Evolutionary conservation across 2,113 vertebrate species (phyloP).

Genomic region (Podocnemis expansa): DNA sequence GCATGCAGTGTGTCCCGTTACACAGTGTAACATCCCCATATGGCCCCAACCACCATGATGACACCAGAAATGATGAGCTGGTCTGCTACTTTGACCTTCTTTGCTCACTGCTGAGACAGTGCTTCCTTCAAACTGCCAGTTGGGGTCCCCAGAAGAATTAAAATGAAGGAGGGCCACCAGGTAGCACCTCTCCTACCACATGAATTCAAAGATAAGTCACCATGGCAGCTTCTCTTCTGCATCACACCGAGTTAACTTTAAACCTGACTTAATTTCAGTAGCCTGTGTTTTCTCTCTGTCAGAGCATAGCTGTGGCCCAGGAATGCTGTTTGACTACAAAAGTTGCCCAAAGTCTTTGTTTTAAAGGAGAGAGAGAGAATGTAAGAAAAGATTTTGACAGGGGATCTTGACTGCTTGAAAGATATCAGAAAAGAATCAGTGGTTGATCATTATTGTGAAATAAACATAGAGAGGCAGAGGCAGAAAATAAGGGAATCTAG

Average conservation of each 20-base stretch:
- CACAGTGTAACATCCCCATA: no score
- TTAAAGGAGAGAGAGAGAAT: background rate
- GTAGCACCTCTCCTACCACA: background rate
- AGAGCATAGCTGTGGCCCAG: background rate
- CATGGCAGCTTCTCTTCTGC: background rate
- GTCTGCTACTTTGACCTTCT: background rate
- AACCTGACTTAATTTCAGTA: background rate
- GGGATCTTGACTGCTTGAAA: background rate
- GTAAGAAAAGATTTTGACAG: background rate
- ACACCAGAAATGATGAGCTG: background rate
- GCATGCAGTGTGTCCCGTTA: no score
- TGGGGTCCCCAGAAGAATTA: background rate
- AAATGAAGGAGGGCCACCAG: background rate
- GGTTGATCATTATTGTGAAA: background rate
- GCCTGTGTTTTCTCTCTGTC: background rate
- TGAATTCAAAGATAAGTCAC: background rate
- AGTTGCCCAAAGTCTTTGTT: background rate
- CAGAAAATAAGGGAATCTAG: background rate
- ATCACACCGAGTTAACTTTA: background rate
- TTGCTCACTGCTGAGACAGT: background rate
- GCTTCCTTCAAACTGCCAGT: background rate
- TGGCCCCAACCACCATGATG: background rate
- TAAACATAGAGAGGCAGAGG: background rate
- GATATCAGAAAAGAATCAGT: background rate
- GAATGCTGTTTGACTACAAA: background rate